Evolutionary conservation across 2,113 vertebrate species (phyloP).

Genomic region (Poicephalus gulielmi): DNA sequence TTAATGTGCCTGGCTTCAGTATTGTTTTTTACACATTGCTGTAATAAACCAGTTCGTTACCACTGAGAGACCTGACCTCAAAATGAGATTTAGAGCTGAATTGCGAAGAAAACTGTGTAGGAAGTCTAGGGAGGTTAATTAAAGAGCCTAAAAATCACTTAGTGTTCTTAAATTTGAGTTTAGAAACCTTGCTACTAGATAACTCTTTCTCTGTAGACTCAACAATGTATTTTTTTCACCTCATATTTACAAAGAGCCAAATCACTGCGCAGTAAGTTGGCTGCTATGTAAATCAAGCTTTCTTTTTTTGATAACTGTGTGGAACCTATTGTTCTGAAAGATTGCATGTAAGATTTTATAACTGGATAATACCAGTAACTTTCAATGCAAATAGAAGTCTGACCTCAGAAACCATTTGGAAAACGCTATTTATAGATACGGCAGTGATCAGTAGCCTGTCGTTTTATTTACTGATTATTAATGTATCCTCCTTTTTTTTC

Average conservation of each 20-base stretch:
- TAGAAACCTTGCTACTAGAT: not conserved
- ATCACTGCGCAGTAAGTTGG: not conserved
- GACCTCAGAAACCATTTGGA: conserved; percentile 32
- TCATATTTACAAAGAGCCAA: not conserved
- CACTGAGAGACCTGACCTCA: not conserved
- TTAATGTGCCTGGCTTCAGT: not conserved
- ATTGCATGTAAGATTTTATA: not conserved
- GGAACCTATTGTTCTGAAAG: not conserved
- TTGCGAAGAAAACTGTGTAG: not conserved
- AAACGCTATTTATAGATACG: not conserved
- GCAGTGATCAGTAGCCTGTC: not conserved
- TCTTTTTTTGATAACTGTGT: not conserved
- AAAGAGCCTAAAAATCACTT: not conserved
- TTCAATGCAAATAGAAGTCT: not conserved
- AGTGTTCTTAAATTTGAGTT: not conserved
- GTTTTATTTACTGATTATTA: not conserved
- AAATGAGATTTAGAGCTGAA: not conserved
- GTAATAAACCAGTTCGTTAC: not conserved
- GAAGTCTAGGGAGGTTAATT: not conserved
- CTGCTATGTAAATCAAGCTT: fast-evolving
- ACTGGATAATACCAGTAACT: not conserved
- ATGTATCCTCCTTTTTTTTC: not conserved
- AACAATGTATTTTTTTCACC: not conserved
- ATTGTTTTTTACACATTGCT: not conserved
- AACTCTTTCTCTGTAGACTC: not conserved